Conservation (phyloP, 2,888 invertebrate species). For the Hyposoter didymator region DNA sequence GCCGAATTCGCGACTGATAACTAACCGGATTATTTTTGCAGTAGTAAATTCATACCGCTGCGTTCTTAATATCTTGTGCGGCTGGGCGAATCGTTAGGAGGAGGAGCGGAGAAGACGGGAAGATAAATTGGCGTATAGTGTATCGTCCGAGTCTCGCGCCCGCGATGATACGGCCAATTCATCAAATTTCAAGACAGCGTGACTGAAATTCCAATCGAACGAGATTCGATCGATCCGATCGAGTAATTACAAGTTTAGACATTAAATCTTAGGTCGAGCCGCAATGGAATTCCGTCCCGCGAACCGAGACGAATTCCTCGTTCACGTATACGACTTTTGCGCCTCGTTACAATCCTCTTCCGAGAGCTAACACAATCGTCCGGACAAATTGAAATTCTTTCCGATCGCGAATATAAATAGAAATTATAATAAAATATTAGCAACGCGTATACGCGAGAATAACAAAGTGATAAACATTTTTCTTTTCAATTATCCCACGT, state of each 20-base stretch:
- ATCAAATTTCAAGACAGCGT: conserved; percentile 21
- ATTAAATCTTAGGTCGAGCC: conserved; percentile 34
- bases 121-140: neutral
- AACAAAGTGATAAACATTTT: neutral
- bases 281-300: conserved; percentile 35
- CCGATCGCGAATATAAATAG: neutral
- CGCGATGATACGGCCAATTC: neutral
- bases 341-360: conserved; percentile 9
- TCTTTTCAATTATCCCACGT: neutral
- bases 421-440: neutral
- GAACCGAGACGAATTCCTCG: conserved; percentile 51
- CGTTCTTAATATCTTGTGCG: neutral
- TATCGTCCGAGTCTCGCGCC: neutral
- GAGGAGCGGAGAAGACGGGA: neutral
- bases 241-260: conserved; percentile 17
- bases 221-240: conserved; percentile 11
- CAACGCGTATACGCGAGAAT: neutral
- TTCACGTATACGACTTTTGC: neutral
- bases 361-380: neutral
- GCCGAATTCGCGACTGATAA: conserved; percentile 41
- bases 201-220: conserved; percentile 37
- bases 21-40: conserved; percentile 18
- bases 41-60: conserved; percentile 1
- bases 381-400: neutral
- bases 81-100: neutral